Evolutionary conservation across 2,113 vertebrate genomes (phyloP).

Genomic region (Pachyramphus minor): DNA sequence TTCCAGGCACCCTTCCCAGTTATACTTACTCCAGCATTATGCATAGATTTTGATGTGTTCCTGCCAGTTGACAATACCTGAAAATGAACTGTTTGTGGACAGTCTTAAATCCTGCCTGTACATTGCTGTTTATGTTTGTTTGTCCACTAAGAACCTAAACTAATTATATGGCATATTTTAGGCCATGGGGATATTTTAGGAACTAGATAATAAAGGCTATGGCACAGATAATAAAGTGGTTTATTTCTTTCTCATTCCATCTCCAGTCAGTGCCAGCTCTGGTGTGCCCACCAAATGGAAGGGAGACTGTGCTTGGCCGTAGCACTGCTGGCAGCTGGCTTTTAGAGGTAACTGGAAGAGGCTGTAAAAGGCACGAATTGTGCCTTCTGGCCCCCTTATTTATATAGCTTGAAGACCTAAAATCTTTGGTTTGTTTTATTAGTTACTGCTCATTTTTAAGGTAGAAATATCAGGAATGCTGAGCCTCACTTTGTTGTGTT

Average conservation of each 20-base stretch:
- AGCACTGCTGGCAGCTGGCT: neutral
- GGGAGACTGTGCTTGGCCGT: neutral
- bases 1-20: constrained; percentile 52
- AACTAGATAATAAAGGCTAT: neutral
- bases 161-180: constrained; percentile 28
- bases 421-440: neutral
- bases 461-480: neutral
- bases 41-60: constrained; percentile 26
- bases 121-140: constrained; percentile 26
- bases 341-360: neutral
- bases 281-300: neutral
- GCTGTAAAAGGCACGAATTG: neutral
- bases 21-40: constrained; percentile 4
- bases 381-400: neutral
- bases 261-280: neutral
- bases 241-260: constrained; percentile 5
- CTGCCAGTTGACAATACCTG: constrained; percentile 10
- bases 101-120: constrained; percentile 30
- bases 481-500: neutral
- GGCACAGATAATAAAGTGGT: neutral
- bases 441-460: neutral
- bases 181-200: neutral
- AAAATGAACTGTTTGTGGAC: constrained; percentile 31
- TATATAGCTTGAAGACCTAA: neutral
- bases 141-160: neutral